A percentile compares a stretch with the other conserved stretches of the same genome.
Conservation (phyloP, 2,113 vertebrate species). For the Edolisoma coerulescens region DNA sequence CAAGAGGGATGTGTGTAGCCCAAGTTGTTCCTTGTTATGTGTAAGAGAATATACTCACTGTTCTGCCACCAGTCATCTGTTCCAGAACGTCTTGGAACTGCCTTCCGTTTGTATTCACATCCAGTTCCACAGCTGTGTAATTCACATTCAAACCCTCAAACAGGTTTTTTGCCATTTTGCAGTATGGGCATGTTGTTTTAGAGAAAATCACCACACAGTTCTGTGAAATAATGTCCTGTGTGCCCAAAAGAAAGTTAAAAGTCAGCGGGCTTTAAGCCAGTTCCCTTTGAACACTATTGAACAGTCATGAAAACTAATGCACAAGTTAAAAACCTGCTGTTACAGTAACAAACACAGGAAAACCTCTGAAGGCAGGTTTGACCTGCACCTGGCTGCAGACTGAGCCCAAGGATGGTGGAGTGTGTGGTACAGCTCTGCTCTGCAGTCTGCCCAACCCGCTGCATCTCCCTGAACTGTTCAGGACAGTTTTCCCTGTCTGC, state of each 20-base stretch:
- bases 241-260: not conserved
- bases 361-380: not conserved
- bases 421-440: not conserved
- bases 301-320: not conserved
- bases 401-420: not conserved
- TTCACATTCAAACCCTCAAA: conserved; percentile 84
- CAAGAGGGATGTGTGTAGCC: fast-evolving
- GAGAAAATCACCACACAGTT: conserved; percentile 97
- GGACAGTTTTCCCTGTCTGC: not conserved
- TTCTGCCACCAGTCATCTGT: conserved; percentile 86
- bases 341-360: not conserved
- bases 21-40: not conserved
- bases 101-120: conserved; percentile 80
- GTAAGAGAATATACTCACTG: conserved; percentile 73
- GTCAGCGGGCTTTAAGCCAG: not conserved
- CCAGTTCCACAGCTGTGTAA: conserved; percentile 88
- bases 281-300: not conserved
- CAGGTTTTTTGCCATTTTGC: conserved; percentile 90
- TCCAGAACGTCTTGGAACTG: conserved; percentile 85
- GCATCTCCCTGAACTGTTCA: not conserved
- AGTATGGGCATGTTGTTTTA: conserved; percentile 90
- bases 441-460: not conserved
- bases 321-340: not conserved
- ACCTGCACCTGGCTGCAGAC: not conserved
- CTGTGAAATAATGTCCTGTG: conserved; percentile 84